Conservation (phyloP, 2,113 vertebrate species). For the Crypturellus undulatus region DNA sequence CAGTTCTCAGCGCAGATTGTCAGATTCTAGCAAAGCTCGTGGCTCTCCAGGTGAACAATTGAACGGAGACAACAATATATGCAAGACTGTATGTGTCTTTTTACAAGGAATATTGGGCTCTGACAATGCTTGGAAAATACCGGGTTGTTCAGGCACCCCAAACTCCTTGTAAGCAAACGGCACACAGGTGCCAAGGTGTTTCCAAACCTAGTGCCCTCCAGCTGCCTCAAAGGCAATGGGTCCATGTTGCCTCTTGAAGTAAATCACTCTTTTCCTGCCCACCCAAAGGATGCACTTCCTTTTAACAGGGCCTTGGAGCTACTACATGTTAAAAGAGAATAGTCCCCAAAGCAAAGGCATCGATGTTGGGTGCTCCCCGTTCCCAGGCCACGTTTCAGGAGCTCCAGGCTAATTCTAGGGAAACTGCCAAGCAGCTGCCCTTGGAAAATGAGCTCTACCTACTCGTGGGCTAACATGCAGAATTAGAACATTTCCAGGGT, state of each 20-base stretch:
- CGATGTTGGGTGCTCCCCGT: accelerated
- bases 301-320: not conserved
- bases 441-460: not conserved
- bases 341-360: not conserved
- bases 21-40: not conserved
- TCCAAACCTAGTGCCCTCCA: not conserved
- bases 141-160: not conserved
- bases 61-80: not conserved
- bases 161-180: not conserved
- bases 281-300: not conserved
- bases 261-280: not conserved
- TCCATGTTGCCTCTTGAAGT: not conserved
- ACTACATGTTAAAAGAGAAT: not conserved
- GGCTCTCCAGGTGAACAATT: not conserved
- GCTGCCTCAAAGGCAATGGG: not conserved
- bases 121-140: not conserved
- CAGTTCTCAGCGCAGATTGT: not conserved
- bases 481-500: conserved; percentile 35
- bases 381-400: not conserved
- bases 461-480: not conserved
- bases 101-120: not conserved
- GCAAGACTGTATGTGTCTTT: not conserved
- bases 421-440: not conserved
- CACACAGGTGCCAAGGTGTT: not conserved
- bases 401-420: not conserved